Evolutionary conservation across 2,888 invertebrate genomes (phyloP), one percentile per base, ranked within the genome.

Genomic region (Alloscopus bannaensis): DNA sequence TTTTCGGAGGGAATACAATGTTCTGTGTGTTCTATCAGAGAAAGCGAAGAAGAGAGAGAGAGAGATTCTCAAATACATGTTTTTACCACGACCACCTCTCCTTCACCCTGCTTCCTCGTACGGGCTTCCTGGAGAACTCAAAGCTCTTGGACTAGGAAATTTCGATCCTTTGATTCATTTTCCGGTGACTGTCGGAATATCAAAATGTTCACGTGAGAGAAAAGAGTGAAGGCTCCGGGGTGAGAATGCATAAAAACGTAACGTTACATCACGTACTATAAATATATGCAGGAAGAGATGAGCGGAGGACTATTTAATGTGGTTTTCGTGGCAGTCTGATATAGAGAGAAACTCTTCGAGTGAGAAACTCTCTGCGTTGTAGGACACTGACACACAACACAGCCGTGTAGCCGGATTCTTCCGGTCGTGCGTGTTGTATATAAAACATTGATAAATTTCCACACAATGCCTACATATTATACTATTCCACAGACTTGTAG

Each of bases 141-240:
- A 69, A 68, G 70, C 57, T 64, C 57, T 77, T 70, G 28, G 68
- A 66, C 66, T 69, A 52, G 62, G 36, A 70, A 77, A 64, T 77
- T 70, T 77, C 77, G 69, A 69, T 64, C 70, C 70, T 77, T 83
- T 78, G 80, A 81, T 83, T 83, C 82, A 83, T 81, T 81, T 78
- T 78, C 82, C 75, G 62, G 78, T 73, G 69, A 80, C 78, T 81
- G 40, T 73, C 69, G 68, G 78, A 83, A 81, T 83, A 81, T 81
- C 82, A 83, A 79, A 80, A 77, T 60, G 55, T 42, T 73, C 64
- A 69, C 50, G 59, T 50, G 52, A 59, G 36, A 62, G 42, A 55
- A 69, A 55, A 31, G 52, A 60, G 42, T 45, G 52, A 16, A 28
- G 24, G 45, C 26, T 18, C 31, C 52, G 20, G 64, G 45, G 57